Percentiles rank a stretch among this genome's conserved stretches.
Conservation (phyloP, 2,113 vertebrate genomes). For the Urocolius indicus region DNA sequence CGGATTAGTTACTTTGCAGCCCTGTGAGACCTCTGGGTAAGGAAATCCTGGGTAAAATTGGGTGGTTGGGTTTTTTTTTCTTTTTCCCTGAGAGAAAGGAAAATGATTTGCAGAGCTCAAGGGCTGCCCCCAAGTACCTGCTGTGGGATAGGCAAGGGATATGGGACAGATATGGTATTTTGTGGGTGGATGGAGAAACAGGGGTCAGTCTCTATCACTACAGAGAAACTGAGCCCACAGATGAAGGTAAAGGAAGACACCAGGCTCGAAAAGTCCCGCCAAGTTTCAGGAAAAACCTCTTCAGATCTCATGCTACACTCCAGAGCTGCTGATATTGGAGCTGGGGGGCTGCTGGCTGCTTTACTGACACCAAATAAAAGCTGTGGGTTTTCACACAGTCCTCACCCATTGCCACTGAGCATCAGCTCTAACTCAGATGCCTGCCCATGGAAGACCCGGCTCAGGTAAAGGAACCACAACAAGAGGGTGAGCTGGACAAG, state of each 20-base stretch:
- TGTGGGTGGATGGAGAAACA: accelerated
- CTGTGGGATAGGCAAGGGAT: accelerated
- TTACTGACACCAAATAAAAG: neutral
- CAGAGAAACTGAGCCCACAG: neutral
- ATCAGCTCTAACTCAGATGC: neutral
- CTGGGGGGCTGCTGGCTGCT: neutral
- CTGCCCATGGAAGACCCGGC: accelerated
- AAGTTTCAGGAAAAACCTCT: neutral
- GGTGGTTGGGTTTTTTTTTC: neutral
- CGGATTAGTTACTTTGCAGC: neutral
- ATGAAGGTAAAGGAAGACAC: neutral
- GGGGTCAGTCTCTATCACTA: neutral
- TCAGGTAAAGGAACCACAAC: neutral
- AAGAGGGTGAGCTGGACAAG: neutral
- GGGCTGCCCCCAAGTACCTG: neutral
- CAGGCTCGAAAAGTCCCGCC: accelerated
- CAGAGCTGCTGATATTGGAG: accelerated
- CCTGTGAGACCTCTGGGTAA: neutral
- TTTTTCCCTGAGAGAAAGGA: neutral
- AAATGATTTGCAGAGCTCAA: accelerated
- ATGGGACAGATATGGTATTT: accelerated
- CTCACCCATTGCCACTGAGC: neutral
- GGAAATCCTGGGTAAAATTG: neutral
- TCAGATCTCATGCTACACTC: neutral
- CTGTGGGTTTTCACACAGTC: accelerated